These are phyloP conservation scores for Thermophis baileyi DNA, from an alignment of 2,113 vertebrate species.

Conservation along the genomic window DNA sequence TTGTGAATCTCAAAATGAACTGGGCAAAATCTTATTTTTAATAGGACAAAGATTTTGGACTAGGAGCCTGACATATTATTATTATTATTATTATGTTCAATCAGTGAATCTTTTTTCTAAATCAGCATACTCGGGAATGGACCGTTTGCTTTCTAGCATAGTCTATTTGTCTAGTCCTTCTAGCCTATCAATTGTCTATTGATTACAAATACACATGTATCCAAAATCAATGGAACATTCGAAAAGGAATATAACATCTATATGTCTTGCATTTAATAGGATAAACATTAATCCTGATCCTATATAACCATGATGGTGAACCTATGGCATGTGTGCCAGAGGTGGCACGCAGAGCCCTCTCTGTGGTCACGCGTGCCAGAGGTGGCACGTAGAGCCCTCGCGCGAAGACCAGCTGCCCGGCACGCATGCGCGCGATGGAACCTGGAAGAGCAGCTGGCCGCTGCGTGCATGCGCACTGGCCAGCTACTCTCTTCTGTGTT, in stretches of 20 bases:
- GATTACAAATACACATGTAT: neutral
- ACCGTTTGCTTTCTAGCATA: neutral
- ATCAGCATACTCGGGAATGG: neutral
- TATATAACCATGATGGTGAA: too few species aligned
- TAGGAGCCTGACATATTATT: too few species aligned
- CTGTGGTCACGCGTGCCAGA: too few species aligned
- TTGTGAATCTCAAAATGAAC: neutral
- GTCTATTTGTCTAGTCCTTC: neutral
- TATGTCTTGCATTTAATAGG: neutral
- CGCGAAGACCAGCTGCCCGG: too few species aligned
- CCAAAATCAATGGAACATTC: neutral
- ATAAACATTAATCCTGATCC: neutral
- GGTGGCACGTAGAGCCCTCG: too few species aligned
- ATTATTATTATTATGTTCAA: neutral
- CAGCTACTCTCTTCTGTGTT: too few species aligned
- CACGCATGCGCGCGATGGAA: too few species aligned
- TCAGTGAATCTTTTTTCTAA: neutral
- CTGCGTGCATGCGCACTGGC: too few species aligned
- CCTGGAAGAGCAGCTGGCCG: too few species aligned
- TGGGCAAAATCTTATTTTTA: neutral
- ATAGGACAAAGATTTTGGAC: neutral
- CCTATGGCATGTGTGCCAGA: too few species aligned
- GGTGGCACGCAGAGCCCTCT: too few species aligned
- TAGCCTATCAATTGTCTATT: slow-evolving; percentile 10
- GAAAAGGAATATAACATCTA: neutral